Base-by-base conservation (phyloP, 2,797 vertebrate species). In the Protonibea diacanthus region DNA sequence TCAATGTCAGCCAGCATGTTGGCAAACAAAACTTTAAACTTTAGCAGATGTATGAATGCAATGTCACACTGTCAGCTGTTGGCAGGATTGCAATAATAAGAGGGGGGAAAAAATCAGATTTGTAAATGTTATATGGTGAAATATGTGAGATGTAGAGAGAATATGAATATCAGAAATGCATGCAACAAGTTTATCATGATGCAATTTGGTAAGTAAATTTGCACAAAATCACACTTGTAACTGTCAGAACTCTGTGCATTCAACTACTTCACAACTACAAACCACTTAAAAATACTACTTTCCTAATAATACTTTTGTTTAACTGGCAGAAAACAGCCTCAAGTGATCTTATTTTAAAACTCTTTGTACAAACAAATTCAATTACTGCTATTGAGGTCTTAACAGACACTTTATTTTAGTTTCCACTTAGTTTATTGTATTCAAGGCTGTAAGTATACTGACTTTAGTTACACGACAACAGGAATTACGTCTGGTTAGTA, bases 401-500 rank as follows among this genome's bases (percentile, higher is more conserved):
- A 57, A 58, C 29, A 51, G 38, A 27, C 53, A 40, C 20, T 40
- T 20, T 53, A 63, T 11, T 8, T 13, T 21, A n/a, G 27, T 23
- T 48, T 23, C 17, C 38, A 49, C 44, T 42, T 3, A 23, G 10
- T 47, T 18, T 44, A 18, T 25, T 17, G 45, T 59, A 40, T 66
- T 48, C 55, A n/a, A 60, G 1, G 21, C 60, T 9, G 38, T 29
- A 21, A 66, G 59, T 40, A 59, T 12, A 45, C 23, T 5, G 40
- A 23, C 27, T 21, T 56, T 14, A 67, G 74, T 45, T 53, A 48
- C 45, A 14, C 49, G 52, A 68, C 33, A 38, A 47, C 62, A 53
- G 51, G 40, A 56, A 29, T 38, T 17, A 20, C 6, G 29, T 63
- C 57, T 51, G 60, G 17, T 82, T 14, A 20, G 73, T 80, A 33